These are phyloP conservation scores for Drosophila nikananu DNA, from an alignment of 1,140 invertebrate species.

Conservation along the genomic window DNA sequence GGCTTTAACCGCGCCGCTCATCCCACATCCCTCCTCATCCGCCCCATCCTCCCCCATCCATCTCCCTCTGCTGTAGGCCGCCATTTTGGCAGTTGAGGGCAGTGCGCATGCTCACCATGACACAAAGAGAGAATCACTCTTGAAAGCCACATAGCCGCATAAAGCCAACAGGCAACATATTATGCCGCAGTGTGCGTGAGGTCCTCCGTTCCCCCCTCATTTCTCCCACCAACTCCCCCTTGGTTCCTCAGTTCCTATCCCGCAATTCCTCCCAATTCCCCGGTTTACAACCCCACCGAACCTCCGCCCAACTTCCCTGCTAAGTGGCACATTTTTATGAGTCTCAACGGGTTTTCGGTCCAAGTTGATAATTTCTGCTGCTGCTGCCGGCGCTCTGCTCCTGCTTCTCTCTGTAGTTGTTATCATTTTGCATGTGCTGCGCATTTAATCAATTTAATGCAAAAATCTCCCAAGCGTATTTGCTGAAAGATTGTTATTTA, in stretches of 20 bases:
- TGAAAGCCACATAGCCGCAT: conserved; percentile 51
- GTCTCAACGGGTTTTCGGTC: conserved; percentile 75
- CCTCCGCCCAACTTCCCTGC: conserved; percentile 55
- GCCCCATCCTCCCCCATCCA: conserved; percentile 3
- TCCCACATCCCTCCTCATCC: neutral
- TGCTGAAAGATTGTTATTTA: conserved; percentile 81
- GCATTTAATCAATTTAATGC: conserved; percentile 84
- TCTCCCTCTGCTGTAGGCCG: conserved; percentile 48
- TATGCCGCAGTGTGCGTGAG: conserved; percentile 58
- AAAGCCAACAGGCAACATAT: conserved; percentile 58
- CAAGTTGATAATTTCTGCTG: conserved; percentile 78
- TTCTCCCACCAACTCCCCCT: neutral
- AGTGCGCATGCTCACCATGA: conserved; percentile 79
- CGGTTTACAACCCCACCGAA: conserved; percentile 17
- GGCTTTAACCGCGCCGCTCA: conserved; percentile 3
- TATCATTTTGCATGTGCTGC: conserved; percentile 68
- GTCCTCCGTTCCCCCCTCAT: neutral
- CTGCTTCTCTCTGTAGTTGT: conserved; percentile 50
- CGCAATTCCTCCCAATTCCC: conserved; percentile 36
- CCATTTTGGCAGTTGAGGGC: conserved; percentile 63
- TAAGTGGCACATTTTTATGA: conserved; percentile 84
- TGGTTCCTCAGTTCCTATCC: neutral
- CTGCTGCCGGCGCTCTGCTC: conserved; percentile 21
- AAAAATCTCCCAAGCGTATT: conserved; percentile 78
- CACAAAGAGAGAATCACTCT: conserved; percentile 54